Evolutionary conservation across 53 echinoderm and acorn worm genomes (phyloP).

Genomic region (Henricia sp.): DNA sequence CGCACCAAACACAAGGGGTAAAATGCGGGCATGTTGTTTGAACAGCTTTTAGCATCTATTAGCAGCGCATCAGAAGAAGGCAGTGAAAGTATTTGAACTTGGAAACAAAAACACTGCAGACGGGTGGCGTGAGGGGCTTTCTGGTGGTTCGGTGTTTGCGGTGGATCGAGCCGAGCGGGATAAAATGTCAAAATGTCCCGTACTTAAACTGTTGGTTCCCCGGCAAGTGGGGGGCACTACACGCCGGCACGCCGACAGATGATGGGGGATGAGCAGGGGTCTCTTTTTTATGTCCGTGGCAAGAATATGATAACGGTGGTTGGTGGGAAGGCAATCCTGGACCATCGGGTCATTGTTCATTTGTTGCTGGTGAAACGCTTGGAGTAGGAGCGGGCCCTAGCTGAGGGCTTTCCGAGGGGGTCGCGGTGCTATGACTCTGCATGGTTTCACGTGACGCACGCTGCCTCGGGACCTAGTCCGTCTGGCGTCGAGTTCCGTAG

Average conservation of each 20-base stretch:
- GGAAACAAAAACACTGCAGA: conserved; percentile 57
- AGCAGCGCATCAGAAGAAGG: conserved; percentile 55
- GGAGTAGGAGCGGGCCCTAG: conserved; percentile 11
- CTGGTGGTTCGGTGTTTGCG: conserved; percentile 52
- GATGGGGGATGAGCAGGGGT: neutral
- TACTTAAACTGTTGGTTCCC: conserved; percentile 64
- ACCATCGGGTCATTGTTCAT: conserved; percentile 33
- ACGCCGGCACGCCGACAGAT: neutral
- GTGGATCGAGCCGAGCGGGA: conserved; percentile 37
- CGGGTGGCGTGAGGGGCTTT: conserved; percentile 33
- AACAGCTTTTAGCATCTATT: conserved; percentile 63
- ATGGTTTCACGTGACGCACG: conserved; percentile 24
- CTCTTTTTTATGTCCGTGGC: neutral
- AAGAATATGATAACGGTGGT: conserved; percentile 7
- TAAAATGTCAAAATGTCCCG: conserved; percentile 62
- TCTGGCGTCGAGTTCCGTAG: too few relatives aligned
- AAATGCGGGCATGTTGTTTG: conserved; percentile 38
- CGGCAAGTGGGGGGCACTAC: conserved; percentile 18
- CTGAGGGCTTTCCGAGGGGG: conserved; percentile 2
- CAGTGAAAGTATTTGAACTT: conserved; percentile 64
- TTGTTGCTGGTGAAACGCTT: conserved; percentile 39
- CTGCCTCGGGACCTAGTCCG: neutral
- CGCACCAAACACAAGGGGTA: conserved; percentile 36
- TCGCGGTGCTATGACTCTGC: neutral
- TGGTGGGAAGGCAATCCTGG: conserved; percentile 19